Evolutionary conservation across 2,113 vertebrate species (phyloP), one percentile per base, ranked within the genome.

Genomic region (Dipodomys merriami): DNA sequence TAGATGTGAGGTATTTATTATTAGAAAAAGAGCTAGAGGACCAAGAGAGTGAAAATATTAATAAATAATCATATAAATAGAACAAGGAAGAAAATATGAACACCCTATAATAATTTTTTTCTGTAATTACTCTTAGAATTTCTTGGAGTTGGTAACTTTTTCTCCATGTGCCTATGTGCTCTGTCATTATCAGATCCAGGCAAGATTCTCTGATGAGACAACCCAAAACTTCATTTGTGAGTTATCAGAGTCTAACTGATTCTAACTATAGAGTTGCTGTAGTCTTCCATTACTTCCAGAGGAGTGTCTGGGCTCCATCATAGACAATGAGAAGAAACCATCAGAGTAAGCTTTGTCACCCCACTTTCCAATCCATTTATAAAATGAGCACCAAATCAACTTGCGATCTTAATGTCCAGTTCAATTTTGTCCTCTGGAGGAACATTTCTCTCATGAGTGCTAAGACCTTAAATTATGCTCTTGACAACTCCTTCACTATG

Each of bases 41-140:
- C 87, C 12, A 60, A 76, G 18, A 74, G 30, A 86, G n/a, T 62
- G 62, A 79, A 86, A 84, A 82, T 6, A 67, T 23, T 30, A 78
- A 81, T 71, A 30, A 68, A 79, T 53, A 80, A 76, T 72, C 33
- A 68, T 30, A 39, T 11, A 74, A 15, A 80, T 49, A 19, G 74
- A 90, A 90, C 2, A 62, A 83, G 86, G 25, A 39, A 85, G 49
- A 94, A 90, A 90, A 90, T 80, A 65, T 81, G 57, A 79, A 6
- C 35, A 94, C 2, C n/a, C 73, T 20, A 57, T 7, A 87, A 30
- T 49, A 65, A 65, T 80, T 94, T 94, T 92, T 92, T 90, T 78
- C 16, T 65, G 29, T 35, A 85, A 46, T 46, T 69, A 60, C 35
- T 86, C 83, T 49, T 78, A 44, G 65, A 46, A 81, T 77, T 57